Evolutionary conservation across 2,113 vertebrate genomes (phyloP).

Genomic region (Ammodytes marinus): DNA sequence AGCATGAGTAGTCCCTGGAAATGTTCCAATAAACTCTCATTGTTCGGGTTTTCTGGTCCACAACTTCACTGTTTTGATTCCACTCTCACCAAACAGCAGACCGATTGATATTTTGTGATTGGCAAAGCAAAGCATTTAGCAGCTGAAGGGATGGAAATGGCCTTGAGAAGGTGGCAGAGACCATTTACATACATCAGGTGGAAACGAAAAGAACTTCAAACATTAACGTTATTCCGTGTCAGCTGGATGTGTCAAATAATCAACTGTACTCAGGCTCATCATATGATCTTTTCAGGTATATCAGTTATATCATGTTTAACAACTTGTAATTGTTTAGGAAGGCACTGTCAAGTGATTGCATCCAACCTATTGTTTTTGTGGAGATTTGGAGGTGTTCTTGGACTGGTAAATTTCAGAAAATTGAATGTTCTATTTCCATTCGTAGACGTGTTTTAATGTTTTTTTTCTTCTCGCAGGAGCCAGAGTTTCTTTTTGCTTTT

Average conservation of each 20-base stretch:
- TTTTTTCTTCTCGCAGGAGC: neutral
- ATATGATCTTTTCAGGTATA: neutral
- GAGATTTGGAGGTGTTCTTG: neutral
- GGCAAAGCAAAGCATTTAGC: too few relatives aligned
- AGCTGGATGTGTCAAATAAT: neutral
- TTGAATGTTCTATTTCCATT: neutral
- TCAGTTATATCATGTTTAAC: neutral
- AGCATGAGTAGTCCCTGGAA: neutral
- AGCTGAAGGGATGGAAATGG: neutral
- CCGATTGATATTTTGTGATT: too few relatives aligned
- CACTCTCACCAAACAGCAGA: neutral
- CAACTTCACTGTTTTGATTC: neutral
- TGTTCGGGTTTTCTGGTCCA: neutral
- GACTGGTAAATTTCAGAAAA: neutral
- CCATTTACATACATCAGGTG: neutral
- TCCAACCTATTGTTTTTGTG: neutral
- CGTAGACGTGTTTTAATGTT: neutral
- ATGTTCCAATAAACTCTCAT: neutral
- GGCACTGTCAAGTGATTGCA: neutral
- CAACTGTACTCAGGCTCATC: too few relatives aligned
- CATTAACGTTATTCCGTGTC: neutral
- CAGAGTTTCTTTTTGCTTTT: neutral
- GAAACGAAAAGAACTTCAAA: neutral
- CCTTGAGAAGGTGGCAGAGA: neutral
- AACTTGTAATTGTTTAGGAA: neutral